These are phyloP conservation scores for Ardeotis arabs DNA, from an alignment of 2,113 vertebrate species.

Conservation along the genomic window DNA sequence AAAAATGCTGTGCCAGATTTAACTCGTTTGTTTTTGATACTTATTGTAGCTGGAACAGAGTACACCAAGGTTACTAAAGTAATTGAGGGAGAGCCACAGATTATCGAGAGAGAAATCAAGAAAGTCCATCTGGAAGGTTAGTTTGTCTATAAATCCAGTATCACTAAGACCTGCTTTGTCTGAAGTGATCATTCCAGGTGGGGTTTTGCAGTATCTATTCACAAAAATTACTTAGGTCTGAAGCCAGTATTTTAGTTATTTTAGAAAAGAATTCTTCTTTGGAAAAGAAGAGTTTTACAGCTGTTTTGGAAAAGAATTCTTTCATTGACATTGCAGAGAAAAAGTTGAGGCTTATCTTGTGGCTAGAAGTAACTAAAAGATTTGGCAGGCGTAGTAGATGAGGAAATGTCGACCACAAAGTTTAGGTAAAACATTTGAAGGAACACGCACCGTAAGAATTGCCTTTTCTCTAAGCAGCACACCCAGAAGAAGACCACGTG, in stretches of 20 bases:
- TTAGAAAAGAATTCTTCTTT: background rate
- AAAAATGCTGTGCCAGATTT: constrained; percentile 12
- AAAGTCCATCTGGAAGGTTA: constrained; percentile 70
- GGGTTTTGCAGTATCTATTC: background rate
- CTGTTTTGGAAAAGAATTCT: background rate
- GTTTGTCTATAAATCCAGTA: constrained; percentile 39
- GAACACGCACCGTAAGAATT: background rate
- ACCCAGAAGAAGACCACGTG: constrained; percentile 53
- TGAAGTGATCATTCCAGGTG: background rate
- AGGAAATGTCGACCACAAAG: background rate
- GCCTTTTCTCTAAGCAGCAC: constrained; percentile 36
- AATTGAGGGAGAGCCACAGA: constrained; percentile 66
- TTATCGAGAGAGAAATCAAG: constrained; percentile 69
- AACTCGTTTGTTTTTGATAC: constrained; percentile 55
- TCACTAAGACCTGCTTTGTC: constrained; percentile 10
- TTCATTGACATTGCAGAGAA: background rate
- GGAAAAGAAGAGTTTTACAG: background rate
- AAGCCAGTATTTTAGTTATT: background rate
- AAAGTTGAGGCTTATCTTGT: background rate
- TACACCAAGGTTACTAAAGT: constrained; percentile 74
- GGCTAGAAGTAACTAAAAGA: background rate
- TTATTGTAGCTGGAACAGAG: constrained; percentile 54
- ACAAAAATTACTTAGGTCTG: background rate
- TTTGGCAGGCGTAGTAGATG: background rate
- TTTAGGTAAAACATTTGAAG: background rate